Percentiles rank a stretch among this genome's conserved stretches.
phyloP scores from a whole-genome alignment of 2,797 vertebrate species.

The Diglossa cyanea region DNA sequence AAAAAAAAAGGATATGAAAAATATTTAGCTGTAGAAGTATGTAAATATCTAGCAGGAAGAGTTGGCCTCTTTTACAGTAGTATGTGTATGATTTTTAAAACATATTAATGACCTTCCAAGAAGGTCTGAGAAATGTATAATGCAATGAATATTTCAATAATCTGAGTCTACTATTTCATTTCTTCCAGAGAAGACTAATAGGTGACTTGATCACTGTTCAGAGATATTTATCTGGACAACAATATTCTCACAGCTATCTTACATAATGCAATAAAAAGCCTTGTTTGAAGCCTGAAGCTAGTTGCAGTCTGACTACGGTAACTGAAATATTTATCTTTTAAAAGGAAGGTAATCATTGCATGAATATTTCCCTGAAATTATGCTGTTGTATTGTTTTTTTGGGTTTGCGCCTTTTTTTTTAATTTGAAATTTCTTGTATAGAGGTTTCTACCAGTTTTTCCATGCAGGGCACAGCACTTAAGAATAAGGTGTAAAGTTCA shows the following conservation, averaged over 20 bases:
- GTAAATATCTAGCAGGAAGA: not conserved
- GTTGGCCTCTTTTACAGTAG: accelerated
- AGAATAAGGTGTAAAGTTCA: not conserved
- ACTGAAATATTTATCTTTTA: not conserved
- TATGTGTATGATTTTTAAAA: not conserved
- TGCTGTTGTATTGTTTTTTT: not conserved
- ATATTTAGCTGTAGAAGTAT: not conserved
- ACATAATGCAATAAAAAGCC: not conserved
- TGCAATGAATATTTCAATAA: not conserved
- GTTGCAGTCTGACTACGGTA: not conserved
- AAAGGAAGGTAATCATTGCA: not conserved
- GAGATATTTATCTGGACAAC: not conserved
- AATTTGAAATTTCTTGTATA: not conserved
- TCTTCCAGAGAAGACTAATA: not conserved
- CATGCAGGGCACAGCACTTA: not conserved
- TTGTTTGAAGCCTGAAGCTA: not conserved
- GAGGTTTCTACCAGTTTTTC: not conserved
- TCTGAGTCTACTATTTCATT: not conserved
- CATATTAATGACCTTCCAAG: not conserved
- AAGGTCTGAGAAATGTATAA: not conserved
- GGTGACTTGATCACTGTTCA: not conserved
- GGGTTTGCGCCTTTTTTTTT: accelerated
- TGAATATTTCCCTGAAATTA: not conserved
- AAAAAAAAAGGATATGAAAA: not conserved
- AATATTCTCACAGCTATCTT: not conserved